Evolutionary conservation across 2,113 vertebrate species (phyloP).

Genomic region (Nettapus auritus): DNA sequence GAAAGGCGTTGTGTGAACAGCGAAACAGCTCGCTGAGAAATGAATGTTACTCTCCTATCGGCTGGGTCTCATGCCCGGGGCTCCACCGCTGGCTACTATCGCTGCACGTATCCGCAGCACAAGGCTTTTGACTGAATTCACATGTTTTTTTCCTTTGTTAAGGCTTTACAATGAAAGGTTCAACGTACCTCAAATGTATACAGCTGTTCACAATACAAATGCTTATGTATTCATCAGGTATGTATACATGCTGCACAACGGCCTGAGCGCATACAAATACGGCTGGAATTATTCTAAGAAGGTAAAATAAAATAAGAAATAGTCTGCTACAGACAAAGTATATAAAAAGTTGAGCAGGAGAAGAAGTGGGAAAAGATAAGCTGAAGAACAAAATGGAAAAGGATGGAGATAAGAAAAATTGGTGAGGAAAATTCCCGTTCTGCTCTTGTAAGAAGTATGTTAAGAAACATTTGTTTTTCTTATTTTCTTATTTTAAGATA

Average conservation of each 20-base stretch:
- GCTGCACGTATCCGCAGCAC: neutral
- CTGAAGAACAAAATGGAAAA: neutral
- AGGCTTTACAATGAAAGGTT: neutral
- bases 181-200: neutral
- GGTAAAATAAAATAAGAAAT: neutral
- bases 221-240: neutral
- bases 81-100: neutral
- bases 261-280: neutral
- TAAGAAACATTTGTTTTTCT: neutral
- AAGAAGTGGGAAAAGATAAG: neutral
- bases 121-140: neutral
- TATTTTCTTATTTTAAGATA: neutral
- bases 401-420: neutral
- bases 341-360: neutral
- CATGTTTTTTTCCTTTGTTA: neutral
- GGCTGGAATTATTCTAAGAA: neutral
- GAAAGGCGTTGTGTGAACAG: neutral
- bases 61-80: neutral
- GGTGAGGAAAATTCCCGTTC: neutral
- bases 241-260: neutral
- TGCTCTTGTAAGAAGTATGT: no score
- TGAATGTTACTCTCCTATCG: accelerated
- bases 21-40: neutral
- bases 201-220: neutral
- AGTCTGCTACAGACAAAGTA: neutral